phyloP scores from a whole-genome alignment of 2,888 invertebrate species.

The Lasioglossum figueresi region DNA sequence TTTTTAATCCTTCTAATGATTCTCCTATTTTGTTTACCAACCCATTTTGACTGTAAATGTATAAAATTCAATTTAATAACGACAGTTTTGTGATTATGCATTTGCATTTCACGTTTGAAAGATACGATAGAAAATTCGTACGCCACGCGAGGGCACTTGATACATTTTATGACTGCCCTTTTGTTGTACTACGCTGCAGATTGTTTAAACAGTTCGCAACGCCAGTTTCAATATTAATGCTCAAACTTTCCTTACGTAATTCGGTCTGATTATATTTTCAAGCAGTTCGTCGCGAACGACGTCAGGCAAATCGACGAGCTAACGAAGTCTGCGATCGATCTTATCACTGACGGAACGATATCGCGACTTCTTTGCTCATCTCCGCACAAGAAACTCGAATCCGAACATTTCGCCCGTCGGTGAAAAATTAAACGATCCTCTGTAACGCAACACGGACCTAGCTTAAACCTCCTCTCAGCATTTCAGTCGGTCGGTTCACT shows the following conservation, averaged over 20 bases:
- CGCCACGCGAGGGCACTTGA: too few relatives aligned
- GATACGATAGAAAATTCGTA: not conserved
- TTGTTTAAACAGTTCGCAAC: not conserved
- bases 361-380: not conserved
- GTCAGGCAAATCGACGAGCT: not conserved
- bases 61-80: not conserved
- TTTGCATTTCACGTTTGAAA: not conserved
- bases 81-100: not conserved
- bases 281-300: not conserved
- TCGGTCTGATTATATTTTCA: conserved; percentile 11
- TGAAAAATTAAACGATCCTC: not conserved
- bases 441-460: not conserved
- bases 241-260: not conserved
- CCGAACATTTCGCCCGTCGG: not conserved
- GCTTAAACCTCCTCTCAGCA: not conserved
- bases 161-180: not conserved
- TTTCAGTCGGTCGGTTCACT: not conserved
- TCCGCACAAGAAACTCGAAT: not conserved
- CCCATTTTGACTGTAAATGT: too few relatives aligned
- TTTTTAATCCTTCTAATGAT: too few relatives aligned
- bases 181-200: not conserved
- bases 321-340: conserved; percentile 18
- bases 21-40: not conserved
- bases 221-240: not conserved
- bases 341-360: conserved; percentile 28